phyloP scores from a whole-genome alignment of 37 sponge, comb jelly and placozoan genomes.

The Tethya wilhelma region DNA sequence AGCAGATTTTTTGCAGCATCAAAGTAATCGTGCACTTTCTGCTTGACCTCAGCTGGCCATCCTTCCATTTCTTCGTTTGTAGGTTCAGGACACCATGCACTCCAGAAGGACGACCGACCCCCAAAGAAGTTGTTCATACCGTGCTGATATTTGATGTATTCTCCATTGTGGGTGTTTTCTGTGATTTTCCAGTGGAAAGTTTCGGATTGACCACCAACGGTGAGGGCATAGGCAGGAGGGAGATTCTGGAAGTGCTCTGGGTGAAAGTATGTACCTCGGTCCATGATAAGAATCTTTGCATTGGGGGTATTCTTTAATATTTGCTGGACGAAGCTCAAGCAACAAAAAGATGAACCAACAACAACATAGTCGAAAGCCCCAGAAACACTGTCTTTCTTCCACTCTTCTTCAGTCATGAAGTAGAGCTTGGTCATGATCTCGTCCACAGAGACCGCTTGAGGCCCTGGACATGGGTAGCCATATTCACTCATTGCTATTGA shows the following conservation, averaged over 20 bases:
- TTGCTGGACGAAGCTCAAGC: constrained; percentile 20
- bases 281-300: constrained; percentile 53
- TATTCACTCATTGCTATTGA: too few relatives aligned
- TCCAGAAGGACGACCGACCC: constrained; percentile 52
- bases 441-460: neutral
- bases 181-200: constrained; percentile 43
- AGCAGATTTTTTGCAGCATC: constrained; percentile 2
- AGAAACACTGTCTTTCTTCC: neutral
- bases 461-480: constrained; percentile 27
- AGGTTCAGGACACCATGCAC: constrained; percentile 58
- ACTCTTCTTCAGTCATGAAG: constrained; percentile 31
- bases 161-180: constrained; percentile 12
- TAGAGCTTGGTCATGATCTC: constrained; percentile 13
- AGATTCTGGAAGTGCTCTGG: constrained; percentile 57
- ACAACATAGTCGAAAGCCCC: constrained; percentile 47
- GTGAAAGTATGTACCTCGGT: constrained; percentile 26
- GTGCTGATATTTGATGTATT: constrained; percentile 35
- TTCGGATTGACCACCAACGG: constrained; percentile 2
- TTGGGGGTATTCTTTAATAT: constrained; percentile 29
- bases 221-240: constrained; percentile 8
- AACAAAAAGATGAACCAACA: constrained; percentile 52
- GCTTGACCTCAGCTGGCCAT: constrained; percentile 37
- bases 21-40: constrained; percentile 19
- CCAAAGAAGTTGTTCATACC: constrained; percentile 49
- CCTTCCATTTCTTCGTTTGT: constrained; percentile 37